Base-by-base conservation (phyloP, 2,113 vertebrate genomes). In the Rutilus rutilus region DNA sequence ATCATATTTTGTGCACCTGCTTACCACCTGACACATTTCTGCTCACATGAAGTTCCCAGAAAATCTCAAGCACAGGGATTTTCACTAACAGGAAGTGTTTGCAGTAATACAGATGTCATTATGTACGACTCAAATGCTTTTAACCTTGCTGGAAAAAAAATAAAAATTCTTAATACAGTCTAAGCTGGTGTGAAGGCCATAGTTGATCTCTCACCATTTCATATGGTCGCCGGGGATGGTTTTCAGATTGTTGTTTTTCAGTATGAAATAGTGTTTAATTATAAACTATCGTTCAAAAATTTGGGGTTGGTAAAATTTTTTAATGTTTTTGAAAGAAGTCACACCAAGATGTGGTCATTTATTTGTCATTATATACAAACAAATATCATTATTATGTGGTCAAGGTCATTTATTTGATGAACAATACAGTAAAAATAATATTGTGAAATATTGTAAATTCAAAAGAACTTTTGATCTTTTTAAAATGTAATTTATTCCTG, bases 21-120 rank as follows among this genome's bases (percentile, higher is more conserved):
- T 60, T 60, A 42, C 77, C 77, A 60, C 57, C 57, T 33, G 42
- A 65, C 78, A 81, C 79, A 65, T 81, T 10, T 81, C 27, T 30
- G n/a, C 27, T 50, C 42, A 25, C 6, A 11, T 30, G 1, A 33
- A 59, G 19, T n/a, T 33, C 30, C 23, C 21, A 30, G n/a, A 30
- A 64, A 27, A 45, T 19, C 12, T 57, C 75, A 76, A 30, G 14
- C 25, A 27, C 10, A 17, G 36, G 21, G 21, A 73, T 23, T 23
- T 73, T 74, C 23, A 62, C 23, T 62, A 25, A 33, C 17, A 19
- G 17, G 17, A 39, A 71, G 30, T 4, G 17, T 39, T 67, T 39
- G 17, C 67, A 71, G 33, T 19, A 39, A 19, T 39, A 36, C 67
- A 39, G 33, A 71, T 71, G 67, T 8, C 15, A 30, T 71, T 71